Evolutionary conservation across 2,888 invertebrate species (phyloP), one percentile per base, ranked within the genome.

Genomic region (Eutolmus rufibarbis): DNA sequence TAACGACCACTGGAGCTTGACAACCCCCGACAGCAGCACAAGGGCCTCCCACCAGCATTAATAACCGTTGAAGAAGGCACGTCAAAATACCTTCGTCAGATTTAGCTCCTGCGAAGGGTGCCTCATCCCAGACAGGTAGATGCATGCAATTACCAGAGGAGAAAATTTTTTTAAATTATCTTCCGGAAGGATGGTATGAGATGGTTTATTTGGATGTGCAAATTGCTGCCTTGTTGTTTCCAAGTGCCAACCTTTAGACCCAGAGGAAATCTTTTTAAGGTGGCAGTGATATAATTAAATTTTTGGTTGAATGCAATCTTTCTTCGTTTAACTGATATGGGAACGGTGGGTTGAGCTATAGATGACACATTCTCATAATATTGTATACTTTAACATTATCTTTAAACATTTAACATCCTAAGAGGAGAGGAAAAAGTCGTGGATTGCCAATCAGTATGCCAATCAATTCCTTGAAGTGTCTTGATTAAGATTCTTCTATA

Each of bases 41-140:
- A 82, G 57, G 37, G 37, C 82, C 82, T 82, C 82, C 82, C 82
- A 57, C 82, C 2, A 57, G 66, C 82, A 66, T 82, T 82, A 19
- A 82, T 34, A 82, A 82, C 34, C 82, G 57, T 23, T 28, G 82
- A 56, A 51, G 82, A 34, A 82, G 82, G 56, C 57, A 82, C 82
- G 82, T 82, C 82, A 82, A 82, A 82, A 82, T 82, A 82, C 82
- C 82, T 82, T 66, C 66, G 66, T 82, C 82, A 82, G 34, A 57
- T 82, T 66, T 23, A 66, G 66, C 66, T 66, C 66, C 66, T 28
- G 23, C 66, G 23, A 9, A 28, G 66, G 19, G 66, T 28, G 66
- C 66, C 51, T 16, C 51, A 19, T 28, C 2, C 28, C 23, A 23
- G 23, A 66, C 66, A 66, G 66, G 66, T 66, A 66, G n/a, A n/a